Percentiles rank a stretch among this genome's conserved stretches.
phyloP scores from a whole-genome alignment of 2,888 invertebrate species.

The Temnothorax ravouxi region DNA sequence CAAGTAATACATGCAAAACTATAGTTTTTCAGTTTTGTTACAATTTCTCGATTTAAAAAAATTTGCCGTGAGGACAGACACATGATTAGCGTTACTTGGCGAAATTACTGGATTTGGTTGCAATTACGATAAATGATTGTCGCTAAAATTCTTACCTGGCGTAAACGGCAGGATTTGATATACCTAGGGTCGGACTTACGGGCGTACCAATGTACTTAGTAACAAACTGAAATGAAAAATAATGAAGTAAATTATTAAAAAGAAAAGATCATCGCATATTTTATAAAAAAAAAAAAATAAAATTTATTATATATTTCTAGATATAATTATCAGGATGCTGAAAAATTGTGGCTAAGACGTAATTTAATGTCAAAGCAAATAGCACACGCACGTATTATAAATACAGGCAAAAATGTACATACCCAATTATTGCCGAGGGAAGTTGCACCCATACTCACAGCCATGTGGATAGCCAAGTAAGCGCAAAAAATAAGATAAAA shows the following conservation, averaged over 20 bases:
- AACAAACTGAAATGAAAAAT: slow-evolving; percentile 86
- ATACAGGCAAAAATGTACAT: slow-evolving; percentile 74
- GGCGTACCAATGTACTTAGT: slow-evolving; percentile 88
- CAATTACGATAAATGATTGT: slow-evolving; percentile 7
- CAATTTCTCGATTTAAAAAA: slow-evolving; percentile 1
- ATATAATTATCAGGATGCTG: not conserved
- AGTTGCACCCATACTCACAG: slow-evolving; percentile 89
- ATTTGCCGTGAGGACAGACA: not conserved
- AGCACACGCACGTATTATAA: not conserved
- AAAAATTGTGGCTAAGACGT: slow-evolving; percentile 14
- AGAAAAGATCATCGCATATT: not conserved
- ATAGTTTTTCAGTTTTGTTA: not conserved
- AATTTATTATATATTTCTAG: no score
- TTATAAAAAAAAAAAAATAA: slow-evolving; percentile 11
- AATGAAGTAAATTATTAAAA: not conserved
- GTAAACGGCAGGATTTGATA: slow-evolving; percentile 88
- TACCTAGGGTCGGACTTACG: slow-evolving; percentile 87
- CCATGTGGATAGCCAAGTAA: slow-evolving; percentile 92
- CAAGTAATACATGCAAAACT: not conserved
- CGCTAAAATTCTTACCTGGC: slow-evolving; percentile 87
- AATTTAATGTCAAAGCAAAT: slow-evolving; percentile 12
- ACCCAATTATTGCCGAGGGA: slow-evolving; percentile 87
- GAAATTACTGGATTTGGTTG: slow-evolving; percentile 12
- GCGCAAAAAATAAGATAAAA: slow-evolving; percentile 91
- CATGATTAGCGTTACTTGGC: not conserved